Evolutionary conservation across 2,888 invertebrate species (phyloP).

Genomic region (Tanypteryx hageni): DNA sequence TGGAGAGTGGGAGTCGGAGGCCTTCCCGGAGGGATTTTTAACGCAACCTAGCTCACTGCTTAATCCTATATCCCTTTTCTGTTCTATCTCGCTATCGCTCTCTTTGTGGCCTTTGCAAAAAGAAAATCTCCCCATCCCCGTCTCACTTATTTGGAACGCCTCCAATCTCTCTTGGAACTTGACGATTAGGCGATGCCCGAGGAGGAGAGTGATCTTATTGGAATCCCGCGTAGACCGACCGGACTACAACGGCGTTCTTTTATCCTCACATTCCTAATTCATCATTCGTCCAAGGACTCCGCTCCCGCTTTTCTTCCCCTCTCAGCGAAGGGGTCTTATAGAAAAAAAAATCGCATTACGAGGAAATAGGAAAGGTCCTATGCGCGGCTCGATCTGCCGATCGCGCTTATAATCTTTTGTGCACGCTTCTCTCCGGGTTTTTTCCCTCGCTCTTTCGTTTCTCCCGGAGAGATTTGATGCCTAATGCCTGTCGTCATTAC

Average conservation of each 20-base stretch:
- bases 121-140: not conserved
- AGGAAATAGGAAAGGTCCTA: not conserved
- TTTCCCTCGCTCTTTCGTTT: not conserved
- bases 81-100: not conserved
- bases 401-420: not conserved
- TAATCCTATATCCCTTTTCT: not conserved
- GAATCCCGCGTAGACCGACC: constrained; percentile 3
- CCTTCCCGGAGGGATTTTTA: not conserved
- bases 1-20: not conserved
- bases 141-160: not conserved
- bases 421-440: not conserved
- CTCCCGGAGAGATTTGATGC: not conserved
- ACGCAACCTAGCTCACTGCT: not conserved
- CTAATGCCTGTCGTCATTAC: not conserved
- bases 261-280: constrained; percentile 39
- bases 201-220: constrained; percentile 18
- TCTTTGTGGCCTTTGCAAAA: not conserved
- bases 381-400: not conserved
- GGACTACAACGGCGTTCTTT: constrained; percentile 24
- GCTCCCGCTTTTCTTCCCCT: not conserved
- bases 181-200: not conserved
- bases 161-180: constrained; percentile 10
- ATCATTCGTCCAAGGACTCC: constrained; percentile 34
- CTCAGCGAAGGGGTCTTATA: not conserved
- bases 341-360: not conserved